phyloP scores from a whole-genome alignment of 2,797 vertebrate genomes.

The Acanthopagrus latus region DNA sequence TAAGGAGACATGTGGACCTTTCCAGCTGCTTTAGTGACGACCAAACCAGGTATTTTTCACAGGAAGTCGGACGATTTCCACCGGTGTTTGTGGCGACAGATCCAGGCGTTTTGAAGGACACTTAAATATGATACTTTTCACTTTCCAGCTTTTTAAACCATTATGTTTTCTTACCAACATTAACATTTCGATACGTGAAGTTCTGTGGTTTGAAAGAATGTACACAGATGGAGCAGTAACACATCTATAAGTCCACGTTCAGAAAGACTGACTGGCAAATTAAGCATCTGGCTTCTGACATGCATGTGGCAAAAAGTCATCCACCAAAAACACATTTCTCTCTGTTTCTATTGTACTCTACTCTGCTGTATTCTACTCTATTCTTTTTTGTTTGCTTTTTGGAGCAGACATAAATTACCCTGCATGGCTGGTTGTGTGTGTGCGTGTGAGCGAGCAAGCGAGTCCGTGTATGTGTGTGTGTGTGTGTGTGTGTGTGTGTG shows the following conservation, averaged over 20 bases:
- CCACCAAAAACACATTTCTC: conserved; percentile 27
- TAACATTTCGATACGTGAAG: too few species aligned
- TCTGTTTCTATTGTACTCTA: conserved; percentile 55
- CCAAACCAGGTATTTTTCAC: too few species aligned
- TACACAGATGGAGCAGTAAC: background rate
- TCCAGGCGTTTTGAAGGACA: too few species aligned
- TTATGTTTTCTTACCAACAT: too few species aligned
- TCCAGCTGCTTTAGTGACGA: too few species aligned
- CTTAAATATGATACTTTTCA: too few species aligned
- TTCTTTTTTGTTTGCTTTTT: conserved; percentile 79
- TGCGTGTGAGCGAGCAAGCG: conserved; percentile 33
- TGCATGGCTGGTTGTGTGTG: conserved; percentile 75
- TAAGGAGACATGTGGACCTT: too few species aligned
- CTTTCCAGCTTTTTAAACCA: too few species aligned
- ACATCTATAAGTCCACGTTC: background rate
- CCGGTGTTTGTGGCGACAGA: too few species aligned
- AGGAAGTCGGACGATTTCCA: too few species aligned
- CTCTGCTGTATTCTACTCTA: conserved; percentile 54
- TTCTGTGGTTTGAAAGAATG: too few species aligned
- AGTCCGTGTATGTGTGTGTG: background rate
- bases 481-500: conserved; percentile 51
- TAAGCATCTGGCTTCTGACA: background rate
- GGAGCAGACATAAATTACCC: conserved; percentile 78
- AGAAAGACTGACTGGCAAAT: background rate
- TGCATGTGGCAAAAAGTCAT: conserved; percentile 35